Base-by-base conservation (phyloP, 2,888 invertebrate species). In the Slavum lentiscoides region DNA sequence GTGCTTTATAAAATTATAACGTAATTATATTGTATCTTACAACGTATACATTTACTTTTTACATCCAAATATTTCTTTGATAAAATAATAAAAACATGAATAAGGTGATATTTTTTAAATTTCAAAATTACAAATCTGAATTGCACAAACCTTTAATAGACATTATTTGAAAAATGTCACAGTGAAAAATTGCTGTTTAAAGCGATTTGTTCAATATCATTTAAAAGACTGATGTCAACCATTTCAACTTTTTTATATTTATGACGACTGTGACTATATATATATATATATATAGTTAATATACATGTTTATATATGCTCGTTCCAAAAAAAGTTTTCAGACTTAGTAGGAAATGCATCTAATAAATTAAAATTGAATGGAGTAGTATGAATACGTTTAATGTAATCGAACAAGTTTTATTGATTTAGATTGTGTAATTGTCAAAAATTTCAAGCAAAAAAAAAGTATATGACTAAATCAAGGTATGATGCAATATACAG, bases 171-270 rank as follows among this genome's bases (percentile, higher is more conserved):
- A 58, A 58, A 30, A 39, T 55, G 30, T n/a, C 21, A 39, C 15
- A 17, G 11, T 37, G 15, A 58, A 37, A 58, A n/a, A 19, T 70
- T 37, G n/a, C 37, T n/a, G 37, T 58, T 55, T 39, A 70, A 21
- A 59, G 21, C 6, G 21, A 72, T 58, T 58, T 39, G n/a, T 72
- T 72, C 39, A 21, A 39, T 55, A 59, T 49, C 21, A 43, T 59
- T 72, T 43, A 72, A 72, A 72, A 23, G 39, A 59, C 59, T 59
- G 39, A 61, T 43, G 15, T 43, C 39, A 23, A 43, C 39, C 4
- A 17, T 72, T 61, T 7, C 17, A 19, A 72, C 72, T 58, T 72
- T 43, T 21, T 70, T 61, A 17, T 43, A 43, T 72, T 61, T 59
- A 72, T 59, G 21, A 43, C 21, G 39, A 43, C 21, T 21, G 17